Evolutionary conservation across 30 jellyfish, hydroid and myxozoan genomes (phyloP), one percentile per base, ranked within the genome.

Genomic region (Cassiopea xamachana): DNA sequence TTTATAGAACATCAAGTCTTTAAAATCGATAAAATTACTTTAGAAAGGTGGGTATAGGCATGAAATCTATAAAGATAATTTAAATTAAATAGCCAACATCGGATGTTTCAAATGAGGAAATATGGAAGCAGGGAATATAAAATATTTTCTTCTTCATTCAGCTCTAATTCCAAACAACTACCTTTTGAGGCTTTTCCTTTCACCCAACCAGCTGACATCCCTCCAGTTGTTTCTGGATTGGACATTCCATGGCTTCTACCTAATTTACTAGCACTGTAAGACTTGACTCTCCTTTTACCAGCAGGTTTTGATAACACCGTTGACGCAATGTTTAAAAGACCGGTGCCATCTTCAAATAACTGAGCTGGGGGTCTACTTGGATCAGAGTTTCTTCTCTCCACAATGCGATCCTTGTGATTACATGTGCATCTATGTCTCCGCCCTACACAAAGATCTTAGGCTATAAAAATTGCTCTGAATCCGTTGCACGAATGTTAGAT

Each of bases 371-470:
- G 7, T 6, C 59, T 48, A 17, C 73, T 62, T 15, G 93, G 93
- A 15, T 86, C 93, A 15, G 93, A 86, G 15, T 47, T 46, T 45
- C 93, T 45, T 19, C 93, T 61, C 61, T 80, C 89, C 60, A 70
- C 61, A 9, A 27, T 1, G 7, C 50, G 83, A 60, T 39, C 50
- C 6, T 43, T 48, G 3, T 60, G 80, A 55, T 44, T 16, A 50
- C 12, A 27, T 44, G 45, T 58, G 60, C 60, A 39, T 47, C 44
- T 60, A 45, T 47, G 58, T 43, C 82, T 47, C 46, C 61, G 1
- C 1, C 69, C 87, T 73, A n/a, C 75, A 61, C 15, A 44, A 45
- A 9, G 55, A 86, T 64, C 15, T 14, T 16, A 4, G 15, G 27
- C 8, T 14, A 64, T 9, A 64, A 27, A 27, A 27, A 27, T 27